These are phyloP conservation scores for Bufo bufo DNA, from an alignment of 2,113 vertebrate genomes.

Conservation along the genomic window DNA sequence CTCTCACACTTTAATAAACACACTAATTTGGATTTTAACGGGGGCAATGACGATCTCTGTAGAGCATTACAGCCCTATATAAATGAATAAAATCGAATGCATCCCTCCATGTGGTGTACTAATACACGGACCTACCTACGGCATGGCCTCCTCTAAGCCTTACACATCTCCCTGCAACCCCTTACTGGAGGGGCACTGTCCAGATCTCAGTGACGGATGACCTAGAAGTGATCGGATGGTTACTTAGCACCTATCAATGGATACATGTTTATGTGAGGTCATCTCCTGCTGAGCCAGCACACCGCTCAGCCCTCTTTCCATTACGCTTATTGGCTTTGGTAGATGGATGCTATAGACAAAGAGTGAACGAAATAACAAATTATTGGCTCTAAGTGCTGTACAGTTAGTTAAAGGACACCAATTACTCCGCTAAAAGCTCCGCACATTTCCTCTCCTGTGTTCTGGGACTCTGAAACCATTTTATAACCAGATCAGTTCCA, in stretches of 20 bases:
- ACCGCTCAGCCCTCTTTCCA: not conserved
- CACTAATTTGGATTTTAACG: too few relatives aligned
- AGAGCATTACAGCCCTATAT: too few relatives aligned
- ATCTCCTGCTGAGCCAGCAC: constrained; percentile 10
- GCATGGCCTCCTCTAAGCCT: not conserved
- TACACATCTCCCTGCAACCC: not conserved
- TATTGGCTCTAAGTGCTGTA: constrained; percentile 21
- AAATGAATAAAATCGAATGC: too few relatives aligned
- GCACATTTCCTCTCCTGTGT: not conserved
- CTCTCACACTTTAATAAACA: too few relatives aligned
- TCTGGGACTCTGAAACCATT: not conserved
- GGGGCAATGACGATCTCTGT: too few relatives aligned
- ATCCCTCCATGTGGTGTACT: not conserved
- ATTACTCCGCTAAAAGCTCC: constrained; percentile 32
- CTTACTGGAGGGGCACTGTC: not conserved
- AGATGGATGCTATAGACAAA: not conserved
- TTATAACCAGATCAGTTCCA: not conserved
- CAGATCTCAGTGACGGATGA: not conserved
- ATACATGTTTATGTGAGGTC: constrained; percentile 10
- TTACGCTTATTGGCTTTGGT: constrained; percentile 30
- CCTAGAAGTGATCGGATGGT: not conserved
- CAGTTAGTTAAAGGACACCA: constrained; percentile 14
- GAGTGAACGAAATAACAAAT: constrained; percentile 15
- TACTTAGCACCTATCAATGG: not conserved
- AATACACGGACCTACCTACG: not conserved